These are phyloP conservation scores for Salvelinus fontinalis DNA, from an alignment of 2,113 vertebrate genomes.

Conservation along the genomic window DNA sequence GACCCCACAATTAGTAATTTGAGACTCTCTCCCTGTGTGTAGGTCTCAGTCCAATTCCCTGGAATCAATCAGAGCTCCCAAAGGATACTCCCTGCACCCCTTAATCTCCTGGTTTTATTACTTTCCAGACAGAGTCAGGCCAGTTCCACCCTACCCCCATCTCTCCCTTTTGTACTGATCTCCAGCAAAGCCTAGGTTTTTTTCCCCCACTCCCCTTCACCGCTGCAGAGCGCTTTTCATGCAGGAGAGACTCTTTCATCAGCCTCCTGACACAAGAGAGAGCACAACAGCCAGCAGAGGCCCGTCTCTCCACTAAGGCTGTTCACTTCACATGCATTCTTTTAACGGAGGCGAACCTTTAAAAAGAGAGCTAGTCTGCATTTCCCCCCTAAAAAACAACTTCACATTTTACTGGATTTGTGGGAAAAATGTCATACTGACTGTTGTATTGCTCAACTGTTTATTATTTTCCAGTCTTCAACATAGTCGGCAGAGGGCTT, in stretches of 20 bases:
- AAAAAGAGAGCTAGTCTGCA: neutral
- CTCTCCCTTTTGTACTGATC: constrained; percentile 76
- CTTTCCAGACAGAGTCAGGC: constrained; percentile 78
- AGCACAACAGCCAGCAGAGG: constrained; percentile 48
- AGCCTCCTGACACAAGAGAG: constrained; percentile 63
- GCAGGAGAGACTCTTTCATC: constrained; percentile 73
- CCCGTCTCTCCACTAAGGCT: constrained; percentile 43
- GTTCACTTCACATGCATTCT: constrained; percentile 33
- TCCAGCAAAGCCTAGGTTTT: constrained; percentile 70
- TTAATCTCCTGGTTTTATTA: constrained; percentile 84
- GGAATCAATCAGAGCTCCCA: constrained; percentile 80
- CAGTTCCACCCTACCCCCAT: constrained; percentile 77
- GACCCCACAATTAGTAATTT: constrained; percentile 78
- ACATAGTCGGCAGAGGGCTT: constrained; percentile 20
- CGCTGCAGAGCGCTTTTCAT: constrained; percentile 71
- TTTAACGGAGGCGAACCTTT: constrained; percentile 19
- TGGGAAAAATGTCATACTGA: neutral
- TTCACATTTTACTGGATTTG: neutral
- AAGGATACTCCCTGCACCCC: constrained; percentile 74
- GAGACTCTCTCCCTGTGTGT: constrained; percentile 67
- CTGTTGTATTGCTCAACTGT: too few relatives aligned
- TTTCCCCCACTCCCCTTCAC: constrained; percentile 53
- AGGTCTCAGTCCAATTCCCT: constrained; percentile 75
- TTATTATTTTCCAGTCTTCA: too few relatives aligned
- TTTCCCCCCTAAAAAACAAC: neutral